Evolutionary conservation across 53 echinoderm and acorn worm genomes (phyloP).

Genomic region (Antedon mediterranea): DNA sequence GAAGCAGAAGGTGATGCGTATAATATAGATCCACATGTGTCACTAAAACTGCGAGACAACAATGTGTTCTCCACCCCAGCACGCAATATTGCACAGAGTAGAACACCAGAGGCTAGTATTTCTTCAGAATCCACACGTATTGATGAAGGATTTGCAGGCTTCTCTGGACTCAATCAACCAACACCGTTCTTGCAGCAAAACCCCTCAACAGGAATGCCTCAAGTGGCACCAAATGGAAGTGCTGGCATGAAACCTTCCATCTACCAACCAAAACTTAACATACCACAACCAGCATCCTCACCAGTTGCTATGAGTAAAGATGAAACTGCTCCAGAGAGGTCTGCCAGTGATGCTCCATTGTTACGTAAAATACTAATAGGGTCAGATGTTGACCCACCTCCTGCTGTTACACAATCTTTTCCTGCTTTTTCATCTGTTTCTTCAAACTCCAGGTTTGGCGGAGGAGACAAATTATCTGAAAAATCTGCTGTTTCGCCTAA

Average conservation of each 20-base stretch:
- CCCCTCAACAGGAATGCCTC: neutral
- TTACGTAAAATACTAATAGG: neutral
- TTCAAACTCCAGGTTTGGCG: neutral
- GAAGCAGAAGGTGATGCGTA: neutral
- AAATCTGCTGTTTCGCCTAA: neutral
- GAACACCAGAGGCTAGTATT: neutral
- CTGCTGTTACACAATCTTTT: neutral
- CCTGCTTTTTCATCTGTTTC: neutral
- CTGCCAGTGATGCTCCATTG: neutral
- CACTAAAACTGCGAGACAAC: too few species aligned
- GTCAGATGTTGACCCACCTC: neutral
- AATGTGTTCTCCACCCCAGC: neutral
- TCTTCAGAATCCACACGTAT: neutral
- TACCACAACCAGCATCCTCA: neutral
- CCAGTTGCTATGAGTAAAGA: neutral
- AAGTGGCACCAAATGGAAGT: neutral
- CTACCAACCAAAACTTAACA: neutral
- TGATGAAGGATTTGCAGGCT: neutral
- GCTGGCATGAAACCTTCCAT: neutral
- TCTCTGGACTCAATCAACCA: neutral
- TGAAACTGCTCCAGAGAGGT: neutral
- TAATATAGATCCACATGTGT: too few species aligned
- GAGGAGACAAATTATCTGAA: neutral
- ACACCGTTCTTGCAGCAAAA: neutral
- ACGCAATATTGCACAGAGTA: neutral